phyloP scores from a whole-genome alignment of 2,888 invertebrate genomes.

The Ennomos erosarius region DNA sequence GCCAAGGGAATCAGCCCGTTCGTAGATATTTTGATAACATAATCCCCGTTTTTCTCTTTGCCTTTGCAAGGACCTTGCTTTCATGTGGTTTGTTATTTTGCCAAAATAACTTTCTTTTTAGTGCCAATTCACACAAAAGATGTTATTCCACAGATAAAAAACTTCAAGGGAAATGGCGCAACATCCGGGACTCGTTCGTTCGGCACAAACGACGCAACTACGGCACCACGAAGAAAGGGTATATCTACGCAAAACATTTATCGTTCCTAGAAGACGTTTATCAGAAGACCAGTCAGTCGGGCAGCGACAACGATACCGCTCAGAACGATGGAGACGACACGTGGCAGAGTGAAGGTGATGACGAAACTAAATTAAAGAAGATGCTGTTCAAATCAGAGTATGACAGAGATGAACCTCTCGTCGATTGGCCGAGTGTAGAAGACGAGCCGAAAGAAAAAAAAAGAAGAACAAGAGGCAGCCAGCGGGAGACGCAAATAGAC shows the following conservation, averaged over 20 bases:
- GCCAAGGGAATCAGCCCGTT: no score
- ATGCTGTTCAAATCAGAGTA: conserved; percentile 42
- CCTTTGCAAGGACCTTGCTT: no score
- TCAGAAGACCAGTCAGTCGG: conserved; percentile 50
- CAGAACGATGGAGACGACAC: conserved; percentile 45
- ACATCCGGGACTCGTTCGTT: conserved; percentile 73
- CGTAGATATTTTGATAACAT: no score
- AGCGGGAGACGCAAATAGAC: conserved; percentile 48
- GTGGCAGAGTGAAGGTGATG: conserved; percentile 52
- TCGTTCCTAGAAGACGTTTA: conserved; percentile 62
- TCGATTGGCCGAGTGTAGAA: conserved; percentile 53
- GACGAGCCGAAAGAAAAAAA: conserved; percentile 51
- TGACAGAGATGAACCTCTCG: conserved; percentile 44
- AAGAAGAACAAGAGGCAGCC: conserved; percentile 47
- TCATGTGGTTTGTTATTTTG: no score
- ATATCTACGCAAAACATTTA: conserved; percentile 67
- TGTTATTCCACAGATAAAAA: conserved; percentile 62
- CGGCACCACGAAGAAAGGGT: conserved; percentile 50
- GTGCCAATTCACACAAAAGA: neutral
- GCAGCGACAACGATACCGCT: conserved; percentile 54
- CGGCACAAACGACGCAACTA: conserved; percentile 57
- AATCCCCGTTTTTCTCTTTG: no score
- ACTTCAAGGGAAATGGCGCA: conserved; percentile 74
- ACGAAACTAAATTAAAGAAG: conserved; percentile 49
- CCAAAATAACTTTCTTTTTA: no score